Base-by-base conservation (phyloP, 2,888 invertebrate genomes). In the Sarcophaga rosellei region DNA sequence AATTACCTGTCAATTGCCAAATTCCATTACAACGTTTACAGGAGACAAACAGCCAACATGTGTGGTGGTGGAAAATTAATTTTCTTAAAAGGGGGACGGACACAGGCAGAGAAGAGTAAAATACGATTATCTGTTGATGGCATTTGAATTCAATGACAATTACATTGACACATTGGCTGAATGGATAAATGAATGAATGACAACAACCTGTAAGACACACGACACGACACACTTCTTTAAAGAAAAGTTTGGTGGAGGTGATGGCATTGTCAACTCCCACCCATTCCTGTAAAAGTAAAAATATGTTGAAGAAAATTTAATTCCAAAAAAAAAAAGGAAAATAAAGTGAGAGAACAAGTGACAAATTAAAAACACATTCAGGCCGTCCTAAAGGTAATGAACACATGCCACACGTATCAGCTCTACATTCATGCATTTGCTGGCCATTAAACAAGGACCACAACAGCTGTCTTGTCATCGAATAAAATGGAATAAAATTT, bases 331-430 rank as follows among this genome's bases (percentile, higher is more conserved):
- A 15, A 15, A 47, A 76, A 73, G n/a, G 2, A 35, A 35, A 35
- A 8, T 8, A 35, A 35, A 0, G 35, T 35, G 10, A 35, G 10
- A 35, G 8, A 35, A 35, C 35, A 83, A 78, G 53, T 78, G 77
- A 73, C 73, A 78, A 73, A 78, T 83, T 83, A 73, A 77, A 83
- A 83, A 77, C 21, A 44, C 82, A 68, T 73, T 73, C 10, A 53
- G 53, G 53, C 17, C 12, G 12, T 53, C 2, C 17, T 3, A 53
- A 53, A 5, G 17, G 4, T 15, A 12, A 4, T 53, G 17, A 53
- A 17, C 12, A 17, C 53, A 15, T 53, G 53, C 4, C 53, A 53
- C 53, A 53, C 53, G 17, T 17, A 15, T 3, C 17, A 53, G 15
- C 44, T 21, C 20, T 63, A 4, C 23, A 47, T 59, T 44, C 17